A percentile compares a stretch with the other conserved stretches of the same genome.
Evolutionary conservation across 2,797 vertebrate genomes (phyloP).

Genomic region (Malacoctenus gilli): DNA sequence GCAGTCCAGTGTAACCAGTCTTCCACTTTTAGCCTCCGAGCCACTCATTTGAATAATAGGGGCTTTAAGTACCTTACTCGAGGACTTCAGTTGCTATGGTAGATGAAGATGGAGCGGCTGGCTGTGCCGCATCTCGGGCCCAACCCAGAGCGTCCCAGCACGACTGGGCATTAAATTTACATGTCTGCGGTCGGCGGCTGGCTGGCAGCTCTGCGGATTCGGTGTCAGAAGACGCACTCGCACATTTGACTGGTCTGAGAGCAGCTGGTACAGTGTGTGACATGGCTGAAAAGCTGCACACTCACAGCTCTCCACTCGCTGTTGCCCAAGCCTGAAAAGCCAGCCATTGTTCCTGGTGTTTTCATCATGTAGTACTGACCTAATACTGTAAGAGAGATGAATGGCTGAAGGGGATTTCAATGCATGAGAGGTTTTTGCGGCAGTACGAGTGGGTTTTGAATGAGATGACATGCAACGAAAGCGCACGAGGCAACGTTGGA

Average conservation of each 20-base stretch:
- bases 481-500: not conserved
- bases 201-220: conserved; percentile 1
- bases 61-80: conserved; percentile 38
- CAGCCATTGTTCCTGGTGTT: conserved; percentile 37
- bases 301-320: conserved; percentile 7
- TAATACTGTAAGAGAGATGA: conserved; percentile 25
- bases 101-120: conserved; percentile 32
- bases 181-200: conserved; percentile 10
- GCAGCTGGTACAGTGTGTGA: not conserved
- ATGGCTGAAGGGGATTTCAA: conserved; percentile 33
- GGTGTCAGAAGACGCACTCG: conserved; percentile 2
- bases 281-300: conserved; percentile 5
- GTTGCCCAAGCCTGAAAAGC: conserved; percentile 47
- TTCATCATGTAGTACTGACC: conserved; percentile 38
- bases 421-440: conserved; percentile 26
- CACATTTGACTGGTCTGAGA: not conserved
- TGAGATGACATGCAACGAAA: not conserved
- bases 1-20: conserved; percentile 25
- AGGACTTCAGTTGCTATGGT: conserved; percentile 53
- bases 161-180: conserved; percentile 13
- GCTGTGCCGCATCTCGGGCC: conserved; percentile 24
- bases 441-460: conserved; percentile 8
- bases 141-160: conserved; percentile 4
- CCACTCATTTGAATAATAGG: conserved; percentile 44
- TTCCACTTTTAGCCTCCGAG: conserved; percentile 14